Evolutionary conservation across 2,797 vertebrate genomes (phyloP).

Genomic region (Silurus lanzhouensis): DNA sequence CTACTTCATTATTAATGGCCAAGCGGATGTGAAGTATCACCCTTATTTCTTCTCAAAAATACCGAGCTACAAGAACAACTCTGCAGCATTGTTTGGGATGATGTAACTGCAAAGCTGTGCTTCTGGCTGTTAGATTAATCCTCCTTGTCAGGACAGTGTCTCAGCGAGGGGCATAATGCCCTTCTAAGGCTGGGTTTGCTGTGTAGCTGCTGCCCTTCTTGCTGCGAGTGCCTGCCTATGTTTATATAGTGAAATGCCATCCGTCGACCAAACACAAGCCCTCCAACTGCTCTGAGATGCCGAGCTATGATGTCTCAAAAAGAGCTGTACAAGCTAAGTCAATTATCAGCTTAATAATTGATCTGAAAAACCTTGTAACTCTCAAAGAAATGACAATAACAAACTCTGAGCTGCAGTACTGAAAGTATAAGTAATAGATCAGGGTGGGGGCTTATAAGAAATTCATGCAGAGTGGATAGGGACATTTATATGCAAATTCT

Average conservation of each 20-base stretch:
- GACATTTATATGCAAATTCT: slow-evolving; percentile 25
- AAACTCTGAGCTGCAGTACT: background rate
- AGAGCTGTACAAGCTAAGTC: slow-evolving; percentile 16
- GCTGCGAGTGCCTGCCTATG: slow-evolving; percentile 30
- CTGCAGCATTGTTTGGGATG: slow-evolving; percentile 32
- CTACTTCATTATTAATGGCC: slow-evolving; percentile 9
- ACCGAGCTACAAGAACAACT: slow-evolving; percentile 35
- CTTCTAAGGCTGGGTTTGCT: slow-evolving; percentile 39
- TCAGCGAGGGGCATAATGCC: slow-evolving; percentile 47
- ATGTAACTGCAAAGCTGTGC: slow-evolving; percentile 44
- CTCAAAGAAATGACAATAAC: slow-evolving; percentile 10
- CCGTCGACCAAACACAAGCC: background rate
- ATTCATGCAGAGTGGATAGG: background rate
- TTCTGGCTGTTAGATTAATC: slow-evolving; percentile 42
- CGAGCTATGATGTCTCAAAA: background rate
- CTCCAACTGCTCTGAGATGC: background rate
- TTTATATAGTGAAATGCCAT: slow-evolving; percentile 34
- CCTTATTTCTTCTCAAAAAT: slow-evolving; percentile 43
- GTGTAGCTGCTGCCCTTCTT: slow-evolving; percentile 13
- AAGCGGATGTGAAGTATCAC: slow-evolving; percentile 28
- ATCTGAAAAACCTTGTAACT: slow-evolving; percentile 9
- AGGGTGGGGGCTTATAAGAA: slow-evolving; percentile 3
- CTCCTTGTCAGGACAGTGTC: slow-evolving; percentile 52
- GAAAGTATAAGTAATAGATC: background rate
- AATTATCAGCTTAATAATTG: slow-evolving; percentile 21